phyloP scores from a whole-genome alignment of 2,888 invertebrate genomes.

The Neoascia interrupta region DNA sequence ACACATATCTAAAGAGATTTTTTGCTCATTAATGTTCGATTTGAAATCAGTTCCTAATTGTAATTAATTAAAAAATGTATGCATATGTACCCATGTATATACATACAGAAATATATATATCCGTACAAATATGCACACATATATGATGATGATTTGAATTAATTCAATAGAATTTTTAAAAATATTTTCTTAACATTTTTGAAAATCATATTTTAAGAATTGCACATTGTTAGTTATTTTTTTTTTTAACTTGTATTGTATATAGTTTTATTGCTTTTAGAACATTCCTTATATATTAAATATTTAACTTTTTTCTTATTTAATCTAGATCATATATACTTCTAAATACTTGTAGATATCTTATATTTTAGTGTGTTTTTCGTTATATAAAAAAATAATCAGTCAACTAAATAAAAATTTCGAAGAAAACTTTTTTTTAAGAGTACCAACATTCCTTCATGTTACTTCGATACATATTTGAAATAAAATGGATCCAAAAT shows the following conservation, averaged over 20 bases:
- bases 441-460: conserved; percentile 35
- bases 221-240: conserved; percentile 63
- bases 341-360: conserved; percentile 51
- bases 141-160: conserved; percentile 48
- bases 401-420: conserved; percentile 59
- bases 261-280: conserved; percentile 78
- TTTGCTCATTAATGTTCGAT: neutral
- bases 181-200: conserved; percentile 32
- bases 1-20: neutral
- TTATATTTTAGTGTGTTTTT: conserved; percentile 55
- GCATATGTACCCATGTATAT: neutral
- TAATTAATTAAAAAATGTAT: conserved; percentile 7
- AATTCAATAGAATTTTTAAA: conserved; percentile 3
- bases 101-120: neutral
- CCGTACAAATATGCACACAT: conserved; percentile 23
- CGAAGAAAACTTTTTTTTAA: conserved; percentile 31
- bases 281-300: conserved; percentile 78
- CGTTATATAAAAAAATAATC: conserved; percentile 59
- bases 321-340: conserved; percentile 48
- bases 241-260: conserved; percentile 60
- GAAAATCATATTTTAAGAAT: conserved; percentile 61
- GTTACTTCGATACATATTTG: conserved; percentile 47
- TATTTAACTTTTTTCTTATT: conserved; percentile 69
- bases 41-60: conserved; percentile 13
- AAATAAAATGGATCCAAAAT: conserved; percentile 58